Conservation (phyloP, 2,797 vertebrate species). For the Schizopygopsis malacanthus region DNA sequence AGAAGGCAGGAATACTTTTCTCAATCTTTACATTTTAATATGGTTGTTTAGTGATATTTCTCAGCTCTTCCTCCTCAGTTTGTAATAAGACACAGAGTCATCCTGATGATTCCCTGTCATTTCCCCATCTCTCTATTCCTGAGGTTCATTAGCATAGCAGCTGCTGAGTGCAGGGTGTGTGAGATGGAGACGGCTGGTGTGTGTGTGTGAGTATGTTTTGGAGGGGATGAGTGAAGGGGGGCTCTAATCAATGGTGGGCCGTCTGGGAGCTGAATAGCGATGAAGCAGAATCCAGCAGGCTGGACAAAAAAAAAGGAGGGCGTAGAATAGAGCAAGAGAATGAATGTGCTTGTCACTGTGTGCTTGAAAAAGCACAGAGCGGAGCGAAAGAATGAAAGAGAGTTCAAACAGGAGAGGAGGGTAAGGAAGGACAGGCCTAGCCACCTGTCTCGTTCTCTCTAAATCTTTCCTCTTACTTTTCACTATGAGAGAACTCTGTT, state of each 20-base stretch:
- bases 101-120: slow-evolving; percentile 63
- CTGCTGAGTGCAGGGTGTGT: slow-evolving; percentile 82
- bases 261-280: slow-evolving; percentile 84
- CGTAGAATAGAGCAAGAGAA: slow-evolving; percentile 72
- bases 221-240: slow-evolving; percentile 56
- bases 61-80: slow-evolving; percentile 73
- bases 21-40: not conserved
- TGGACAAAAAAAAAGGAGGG: slow-evolving; percentile 74
- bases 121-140: slow-evolving; percentile 74
- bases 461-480: slow-evolving; percentile 22
- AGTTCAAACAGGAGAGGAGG: slow-evolving; percentile 81
- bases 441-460: slow-evolving; percentile 79
- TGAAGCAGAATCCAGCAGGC: slow-evolving; percentile 71
- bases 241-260: slow-evolving; percentile 81
- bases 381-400: slow-evolving; percentile 81
- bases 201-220: slow-evolving; percentile 51
- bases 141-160: slow-evolving; percentile 94
- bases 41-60: not conserved
- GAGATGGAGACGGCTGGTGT: slow-evolving; percentile 73
- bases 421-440: slow-evolving; percentile 74
- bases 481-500: not conserved
- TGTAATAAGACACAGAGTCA: slow-evolving; percentile 83
- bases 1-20: not conserved
- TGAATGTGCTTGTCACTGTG: slow-evolving; percentile 79
- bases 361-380: slow-evolving; percentile 79